These are phyloP conservation scores for Gymnopithys bicolor DNA, from an alignment of 2,797 vertebrate genomes.

Conservation along the genomic window DNA sequence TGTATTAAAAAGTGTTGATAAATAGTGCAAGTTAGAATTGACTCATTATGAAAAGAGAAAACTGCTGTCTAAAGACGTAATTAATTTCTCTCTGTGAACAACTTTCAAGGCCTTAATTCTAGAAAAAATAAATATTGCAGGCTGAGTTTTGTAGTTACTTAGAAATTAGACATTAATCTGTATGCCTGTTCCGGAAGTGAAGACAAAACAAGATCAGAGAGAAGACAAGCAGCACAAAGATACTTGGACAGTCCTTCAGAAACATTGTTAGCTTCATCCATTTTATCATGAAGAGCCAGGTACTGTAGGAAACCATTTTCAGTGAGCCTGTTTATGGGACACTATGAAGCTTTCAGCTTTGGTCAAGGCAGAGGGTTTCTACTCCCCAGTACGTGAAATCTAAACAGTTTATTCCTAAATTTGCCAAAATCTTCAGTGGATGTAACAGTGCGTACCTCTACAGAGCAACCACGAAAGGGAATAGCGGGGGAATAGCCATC, in stretches of 20 bases:
- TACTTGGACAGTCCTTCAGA: not conserved
- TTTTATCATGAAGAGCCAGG: not conserved
- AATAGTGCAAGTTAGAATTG: not conserved
- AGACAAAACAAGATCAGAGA: not conserved
- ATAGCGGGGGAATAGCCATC: not conserved
- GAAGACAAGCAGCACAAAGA: not conserved
- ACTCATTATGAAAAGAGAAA: not conserved
- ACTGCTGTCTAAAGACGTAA: not conserved
- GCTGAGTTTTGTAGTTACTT: not conserved
- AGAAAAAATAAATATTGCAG: not conserved
- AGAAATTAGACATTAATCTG: accelerated
- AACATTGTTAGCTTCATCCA: not conserved
- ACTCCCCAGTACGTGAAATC: not conserved
- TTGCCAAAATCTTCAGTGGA: not conserved
- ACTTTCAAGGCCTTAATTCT: not conserved
- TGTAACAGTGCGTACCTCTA: not conserved
- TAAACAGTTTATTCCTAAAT: not conserved
- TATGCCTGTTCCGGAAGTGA: not conserved
- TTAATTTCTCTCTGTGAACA: not conserved
- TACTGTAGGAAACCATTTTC: not conserved
- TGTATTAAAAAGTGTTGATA: conserved; percentile 31
- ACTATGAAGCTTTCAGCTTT: not conserved
- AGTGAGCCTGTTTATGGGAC: not conserved
- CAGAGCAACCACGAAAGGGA: not conserved
- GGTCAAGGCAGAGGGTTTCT: not conserved